Evolutionary conservation across 2,113 vertebrate genomes (phyloP).

Genomic region (Rhabdomys dilectus): DNA sequence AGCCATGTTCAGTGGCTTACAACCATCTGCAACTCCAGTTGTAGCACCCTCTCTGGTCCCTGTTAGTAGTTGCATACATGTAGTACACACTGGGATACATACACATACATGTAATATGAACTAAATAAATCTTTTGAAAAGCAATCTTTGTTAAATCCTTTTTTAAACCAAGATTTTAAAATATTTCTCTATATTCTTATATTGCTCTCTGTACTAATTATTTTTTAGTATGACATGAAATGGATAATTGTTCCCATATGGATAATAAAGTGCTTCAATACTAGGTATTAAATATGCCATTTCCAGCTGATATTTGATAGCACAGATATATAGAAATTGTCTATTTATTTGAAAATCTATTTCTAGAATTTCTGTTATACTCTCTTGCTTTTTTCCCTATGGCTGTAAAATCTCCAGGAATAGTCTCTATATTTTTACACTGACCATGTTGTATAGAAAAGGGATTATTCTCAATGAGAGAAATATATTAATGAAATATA

Average conservation of each 20-base stretch:
- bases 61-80: not conserved
- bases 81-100: not conserved
- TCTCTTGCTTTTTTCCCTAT: not conserved
- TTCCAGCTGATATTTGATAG: not conserved
- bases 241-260: not conserved
- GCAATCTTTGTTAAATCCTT: not conserved
- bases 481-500: conserved; percentile 32
- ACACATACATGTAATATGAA: not conserved
- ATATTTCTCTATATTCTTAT: not conserved
- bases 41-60: not conserved
- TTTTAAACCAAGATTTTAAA: not conserved
- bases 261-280: not conserved
- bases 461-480: conserved; percentile 12
- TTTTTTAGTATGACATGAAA: conserved; percentile 1
- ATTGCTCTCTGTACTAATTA: not conserved
- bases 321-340: not conserved
- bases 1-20: not conserved
- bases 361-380: conserved; percentile 14
- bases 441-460: not conserved
- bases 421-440: not conserved
- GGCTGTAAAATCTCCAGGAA: conserved; percentile 19
- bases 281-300: not conserved
- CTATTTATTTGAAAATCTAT: not conserved
- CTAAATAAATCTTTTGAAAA: not conserved
- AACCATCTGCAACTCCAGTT: not conserved